A percentile compares a stretch with the other conserved stretches of the same genome.
Evolutionary conservation across 2,113 vertebrate species (phyloP).

Genomic region (Mesitornis unicolor): DNA sequence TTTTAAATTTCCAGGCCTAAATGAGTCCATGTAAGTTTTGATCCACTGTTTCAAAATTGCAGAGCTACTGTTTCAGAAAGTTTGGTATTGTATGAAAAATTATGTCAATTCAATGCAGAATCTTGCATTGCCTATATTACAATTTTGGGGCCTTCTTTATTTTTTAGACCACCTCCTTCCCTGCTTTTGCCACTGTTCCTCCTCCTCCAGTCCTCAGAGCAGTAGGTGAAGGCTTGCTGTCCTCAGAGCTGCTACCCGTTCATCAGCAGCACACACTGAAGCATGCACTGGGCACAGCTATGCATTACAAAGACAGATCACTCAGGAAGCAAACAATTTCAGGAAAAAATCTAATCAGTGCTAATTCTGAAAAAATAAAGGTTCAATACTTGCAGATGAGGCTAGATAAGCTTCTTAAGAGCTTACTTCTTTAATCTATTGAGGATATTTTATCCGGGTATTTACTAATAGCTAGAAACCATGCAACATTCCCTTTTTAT

Average conservation of each 20-base stretch:
- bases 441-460: background rate
- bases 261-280: background rate
- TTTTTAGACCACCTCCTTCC: no score
- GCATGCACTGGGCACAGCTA: background rate
- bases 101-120: no score
- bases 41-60: background rate
- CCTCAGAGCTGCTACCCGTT: background rate
- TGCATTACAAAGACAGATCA: background rate
- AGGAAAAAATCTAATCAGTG: background rate
- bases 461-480: constrained; percentile 1
- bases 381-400: background rate
- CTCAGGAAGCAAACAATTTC: background rate
- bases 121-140: no score
- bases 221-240: fast-evolving
- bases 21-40: background rate
- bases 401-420: constrained; percentile 38
- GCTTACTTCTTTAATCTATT: constrained; percentile 20
- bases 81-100: background rate
- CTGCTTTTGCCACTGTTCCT: no score
- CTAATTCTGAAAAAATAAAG: background rate
- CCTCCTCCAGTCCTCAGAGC: no score
- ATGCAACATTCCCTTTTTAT: background rate
- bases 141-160: no score
- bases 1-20: background rate
- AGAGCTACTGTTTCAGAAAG: background rate